phyloP scores from a whole-genome alignment of 1,140 invertebrate genomes.

The Oreohelix idahoensis region DNA sequence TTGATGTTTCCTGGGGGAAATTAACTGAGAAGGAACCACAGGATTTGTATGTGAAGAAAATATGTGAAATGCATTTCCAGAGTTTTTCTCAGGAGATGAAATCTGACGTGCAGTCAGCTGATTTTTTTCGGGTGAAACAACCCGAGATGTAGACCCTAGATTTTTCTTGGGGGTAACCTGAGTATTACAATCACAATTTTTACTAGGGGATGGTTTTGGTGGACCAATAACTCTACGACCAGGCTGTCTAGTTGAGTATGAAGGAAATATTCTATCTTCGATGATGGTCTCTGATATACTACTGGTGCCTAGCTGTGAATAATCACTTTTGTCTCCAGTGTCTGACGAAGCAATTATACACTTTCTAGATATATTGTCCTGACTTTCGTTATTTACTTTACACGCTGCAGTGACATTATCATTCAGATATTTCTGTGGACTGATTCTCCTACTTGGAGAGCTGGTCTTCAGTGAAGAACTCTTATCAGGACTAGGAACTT shows the following conservation, averaged over 20 bases:
- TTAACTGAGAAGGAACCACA: background rate
- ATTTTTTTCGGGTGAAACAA: background rate
- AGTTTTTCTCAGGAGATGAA: background rate
- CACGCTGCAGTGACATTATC: background rate
- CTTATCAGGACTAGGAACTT: background rate
- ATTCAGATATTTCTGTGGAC: background rate
- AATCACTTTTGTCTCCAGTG: background rate
- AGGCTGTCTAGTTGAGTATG: conserved; percentile 13
- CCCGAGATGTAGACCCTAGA: background rate
- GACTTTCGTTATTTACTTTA: background rate
- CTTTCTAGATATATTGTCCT: background rate
- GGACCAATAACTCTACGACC: conserved; percentile 20
- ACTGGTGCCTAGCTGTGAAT: background rate
- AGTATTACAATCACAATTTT: background rate
- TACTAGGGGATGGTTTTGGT: background rate
- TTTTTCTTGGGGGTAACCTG: background rate
- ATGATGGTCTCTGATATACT: background rate
- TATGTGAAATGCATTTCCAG: background rate
- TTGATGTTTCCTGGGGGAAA: background rate
- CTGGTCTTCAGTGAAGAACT: background rate
- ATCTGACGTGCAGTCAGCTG: background rate
- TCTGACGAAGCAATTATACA: background rate
- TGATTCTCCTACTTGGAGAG: background rate
- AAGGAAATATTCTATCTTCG: conserved; percentile 17
- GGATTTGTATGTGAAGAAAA: background rate